Conservation (phyloP, 2,113 vertebrate genomes). For the Illadopsis cleaveri region DNA sequence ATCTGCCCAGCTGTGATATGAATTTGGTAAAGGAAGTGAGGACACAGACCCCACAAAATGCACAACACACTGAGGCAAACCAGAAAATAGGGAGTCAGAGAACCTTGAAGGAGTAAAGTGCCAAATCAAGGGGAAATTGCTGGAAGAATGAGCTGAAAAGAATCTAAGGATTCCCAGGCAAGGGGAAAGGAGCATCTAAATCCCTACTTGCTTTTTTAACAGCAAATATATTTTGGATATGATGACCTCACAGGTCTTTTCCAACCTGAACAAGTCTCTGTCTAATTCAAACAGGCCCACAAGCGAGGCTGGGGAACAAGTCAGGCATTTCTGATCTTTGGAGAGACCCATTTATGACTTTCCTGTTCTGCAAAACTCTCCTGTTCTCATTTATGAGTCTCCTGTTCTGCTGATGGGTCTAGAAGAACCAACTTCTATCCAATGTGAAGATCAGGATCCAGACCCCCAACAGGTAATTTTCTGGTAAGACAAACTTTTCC, state of each 20-base stretch:
- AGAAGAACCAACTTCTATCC: background rate
- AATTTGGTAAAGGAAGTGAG: background rate
- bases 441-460: background rate
- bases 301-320: background rate
- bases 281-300: background rate
- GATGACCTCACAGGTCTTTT: background rate
- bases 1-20: background rate
- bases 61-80: background rate
- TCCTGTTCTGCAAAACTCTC: background rate
- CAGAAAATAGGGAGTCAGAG: background rate
- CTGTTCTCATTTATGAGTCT: background rate
- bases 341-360: background rate
- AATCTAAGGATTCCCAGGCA: background rate
- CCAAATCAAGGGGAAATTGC: background rate
- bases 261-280: background rate
- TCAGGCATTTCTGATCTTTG: background rate
- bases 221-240: background rate
- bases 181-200: background rate
- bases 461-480: background rate
- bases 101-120: background rate
- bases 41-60: background rate
- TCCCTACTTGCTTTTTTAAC: background rate
- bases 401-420: background rate
- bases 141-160: background rate
- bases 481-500: background rate